Base-by-base conservation (phyloP, 2,797 vertebrate genomes). In the Delichon dasypus region DNA sequence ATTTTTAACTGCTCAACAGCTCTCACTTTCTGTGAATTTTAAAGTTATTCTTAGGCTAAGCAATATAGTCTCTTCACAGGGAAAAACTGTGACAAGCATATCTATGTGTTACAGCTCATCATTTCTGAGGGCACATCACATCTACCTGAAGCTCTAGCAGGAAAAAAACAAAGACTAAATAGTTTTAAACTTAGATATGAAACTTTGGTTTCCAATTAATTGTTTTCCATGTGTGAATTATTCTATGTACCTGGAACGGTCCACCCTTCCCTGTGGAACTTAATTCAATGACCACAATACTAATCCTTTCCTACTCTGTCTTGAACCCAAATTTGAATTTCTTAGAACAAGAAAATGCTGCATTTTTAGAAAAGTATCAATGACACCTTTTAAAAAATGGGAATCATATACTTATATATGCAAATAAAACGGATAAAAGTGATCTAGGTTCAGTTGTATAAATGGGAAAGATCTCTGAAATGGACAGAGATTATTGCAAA, bases 21-120 rank as follows among this genome's bases (percentile, higher is more conserved):
- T 96, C 89, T 87, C 95, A 89, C 84, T 84, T 94, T 95, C 93
- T 95, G 96, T 95, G 94, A 97, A 92, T 95, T 93, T 96, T 89
- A 34, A 90, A 91, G 93, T 93, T 96, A 96, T 96, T 94, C 90
- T 95, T 96, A 95, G 95, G n/a, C 74, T 51, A 79, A 93, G 91
- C 77, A 91, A 81, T 88, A 58, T 45, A 93, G 85, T 85, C 29
- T 88, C 93, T 97, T 94, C 71, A 62, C 68, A 82, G 68, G 57
- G 50, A 80, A 88, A 84, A 94, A 54, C 84, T 96, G 94, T 96
- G 94, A 90, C 90, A 96, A 90, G 80, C 58, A 68, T 62, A 27
- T 44, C 74, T 93, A 22, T 87, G 74, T 91, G 88, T 75, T 88
- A 61, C 61, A 92, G 76, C 93, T 88, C 72, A 83, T 89, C 16